Evolutionary conservation across 1,140 invertebrate genomes (phyloP).

Genomic region (Aporrectodea caliginosa): DNA sequence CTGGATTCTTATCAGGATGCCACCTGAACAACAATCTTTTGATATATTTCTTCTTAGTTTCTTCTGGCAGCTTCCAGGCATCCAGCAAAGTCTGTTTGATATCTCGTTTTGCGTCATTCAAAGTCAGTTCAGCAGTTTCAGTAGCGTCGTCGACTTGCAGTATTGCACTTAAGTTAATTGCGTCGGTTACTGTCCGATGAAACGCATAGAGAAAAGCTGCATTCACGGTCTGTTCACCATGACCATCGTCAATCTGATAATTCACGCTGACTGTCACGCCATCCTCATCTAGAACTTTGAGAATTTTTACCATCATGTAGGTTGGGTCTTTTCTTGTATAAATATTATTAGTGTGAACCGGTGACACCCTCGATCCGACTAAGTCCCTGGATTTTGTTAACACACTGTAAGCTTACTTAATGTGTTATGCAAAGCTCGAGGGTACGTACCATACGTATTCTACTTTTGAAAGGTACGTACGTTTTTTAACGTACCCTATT

Average conservation of each 20-base stretch:
- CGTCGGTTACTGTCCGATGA: neutral
- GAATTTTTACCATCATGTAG: slow-evolving; percentile 17
- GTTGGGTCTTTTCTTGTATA: neutral
- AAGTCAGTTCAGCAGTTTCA: neutral
- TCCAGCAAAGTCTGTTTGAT: slow-evolving; percentile 36
- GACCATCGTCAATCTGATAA: slow-evolving; percentile 11
- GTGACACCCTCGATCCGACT: too few relatives aligned
- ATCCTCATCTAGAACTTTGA: neutral
- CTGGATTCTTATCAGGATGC: slow-evolving; percentile 36
- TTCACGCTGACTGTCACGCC: neutral
- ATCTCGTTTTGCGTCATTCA: slow-evolving; percentile 22
- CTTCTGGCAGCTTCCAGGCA: slow-evolving; percentile 32
- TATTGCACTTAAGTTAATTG: neutral
- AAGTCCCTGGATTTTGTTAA: too few relatives aligned
- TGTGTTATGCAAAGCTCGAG: too few relatives aligned
- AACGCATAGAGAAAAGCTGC: slow-evolving; percentile 7
- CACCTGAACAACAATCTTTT: slow-evolving; percentile 30
- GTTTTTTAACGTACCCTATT: too few relatives aligned
- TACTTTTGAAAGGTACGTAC: too few relatives aligned
- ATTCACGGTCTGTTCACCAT: neutral
- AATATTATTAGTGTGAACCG: too few relatives aligned
- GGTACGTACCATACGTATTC: too few relatives aligned
- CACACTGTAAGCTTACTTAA: too few relatives aligned
- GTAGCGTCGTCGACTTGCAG: neutral
- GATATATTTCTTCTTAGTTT: slow-evolving; percentile 30